Evolutionary conservation across 2,797 vertebrate species (phyloP).

Genomic region (Acipenser transmontanus): DNA sequence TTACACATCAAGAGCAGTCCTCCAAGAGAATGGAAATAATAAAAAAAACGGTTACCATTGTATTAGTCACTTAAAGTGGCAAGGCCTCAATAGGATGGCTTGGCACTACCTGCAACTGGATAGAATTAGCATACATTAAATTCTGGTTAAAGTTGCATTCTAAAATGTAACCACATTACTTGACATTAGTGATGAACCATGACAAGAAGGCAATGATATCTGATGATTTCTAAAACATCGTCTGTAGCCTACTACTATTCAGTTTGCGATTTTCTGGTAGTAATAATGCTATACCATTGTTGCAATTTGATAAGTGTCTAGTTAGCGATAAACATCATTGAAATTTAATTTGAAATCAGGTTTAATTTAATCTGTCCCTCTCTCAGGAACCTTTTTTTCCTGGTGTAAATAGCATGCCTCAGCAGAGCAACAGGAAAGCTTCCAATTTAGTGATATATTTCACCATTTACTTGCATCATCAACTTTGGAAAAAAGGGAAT

Average conservation of each 20-base stretch:
- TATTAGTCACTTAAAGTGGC: constrained; percentile 53
- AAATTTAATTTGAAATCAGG: too few relatives aligned
- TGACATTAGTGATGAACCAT: constrained; percentile 24
- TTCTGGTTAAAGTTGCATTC: constrained; percentile 7
- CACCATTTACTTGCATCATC: too few relatives aligned
- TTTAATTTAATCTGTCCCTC: too few relatives aligned
- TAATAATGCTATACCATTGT: too few relatives aligned
- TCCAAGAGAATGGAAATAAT: constrained; percentile 40
- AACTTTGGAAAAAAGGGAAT: too few relatives aligned
- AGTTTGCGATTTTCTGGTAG: background rate
- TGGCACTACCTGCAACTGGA: constrained; percentile 10
- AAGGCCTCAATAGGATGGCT: constrained; percentile 21
- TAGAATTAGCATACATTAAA: background rate
- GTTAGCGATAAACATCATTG: too few relatives aligned
- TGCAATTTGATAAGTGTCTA: too few relatives aligned
- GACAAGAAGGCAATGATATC: constrained; percentile 8
- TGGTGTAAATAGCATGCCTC: too few relatives aligned
- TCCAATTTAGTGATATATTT: too few relatives aligned
- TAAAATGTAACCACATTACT: constrained; percentile 5
- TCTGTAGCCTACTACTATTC: constrained; percentile 15
- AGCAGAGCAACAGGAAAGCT: too few relatives aligned
- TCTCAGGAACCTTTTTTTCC: too few relatives aligned
- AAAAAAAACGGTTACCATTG: constrained; percentile 40
- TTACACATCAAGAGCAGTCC: constrained; percentile 41
- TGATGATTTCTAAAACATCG: constrained; percentile 21